Conservation (phyloP, 2,888 invertebrate species). For the Onchidella celtica region DNA sequence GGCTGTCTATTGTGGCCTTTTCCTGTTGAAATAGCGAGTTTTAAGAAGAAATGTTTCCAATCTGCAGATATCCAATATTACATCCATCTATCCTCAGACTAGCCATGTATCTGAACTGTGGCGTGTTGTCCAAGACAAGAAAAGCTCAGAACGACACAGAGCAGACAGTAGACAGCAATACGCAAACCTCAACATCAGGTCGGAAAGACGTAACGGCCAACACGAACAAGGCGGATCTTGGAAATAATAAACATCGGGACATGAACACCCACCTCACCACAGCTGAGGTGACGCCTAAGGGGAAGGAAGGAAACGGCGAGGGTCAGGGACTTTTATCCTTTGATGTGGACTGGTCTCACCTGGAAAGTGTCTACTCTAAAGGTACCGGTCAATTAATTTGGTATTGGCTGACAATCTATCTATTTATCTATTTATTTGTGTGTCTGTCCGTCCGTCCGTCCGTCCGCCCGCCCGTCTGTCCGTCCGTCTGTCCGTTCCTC, state of each 20-base stretch:
- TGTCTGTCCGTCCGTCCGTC: conserved; percentile 22
- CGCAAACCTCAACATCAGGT: not conserved
- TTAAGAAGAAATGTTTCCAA: too few species aligned
- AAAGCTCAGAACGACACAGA: not conserved
- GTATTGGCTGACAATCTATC: too few species aligned
- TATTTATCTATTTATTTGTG: too few species aligned
- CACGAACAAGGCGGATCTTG: not conserved
- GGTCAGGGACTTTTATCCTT: too few species aligned
- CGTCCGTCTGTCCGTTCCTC: conserved; percentile 17
- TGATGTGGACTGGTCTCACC: conserved; percentile 29
- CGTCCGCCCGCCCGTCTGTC: conserved; percentile 12
- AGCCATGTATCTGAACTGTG: conserved; percentile 35
- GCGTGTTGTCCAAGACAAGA: conserved; percentile 1
- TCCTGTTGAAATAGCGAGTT: too few species aligned
- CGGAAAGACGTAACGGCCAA: not conserved
- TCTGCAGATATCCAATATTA: too few species aligned
- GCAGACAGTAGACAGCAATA: not conserved
- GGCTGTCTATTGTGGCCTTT: too few species aligned
- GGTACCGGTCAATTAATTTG: not conserved
- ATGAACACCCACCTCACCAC: too few species aligned
- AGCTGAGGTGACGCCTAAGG: not conserved
- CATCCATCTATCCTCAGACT: conserved; percentile 3
- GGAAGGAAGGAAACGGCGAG: not conserved
- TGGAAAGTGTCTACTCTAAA: conserved; percentile 38
- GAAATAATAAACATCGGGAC: not conserved